These are phyloP conservation scores for Ailurus styani DNA, from an alignment of 2,113 vertebrate genomes.

Conservation along the genomic window DNA sequence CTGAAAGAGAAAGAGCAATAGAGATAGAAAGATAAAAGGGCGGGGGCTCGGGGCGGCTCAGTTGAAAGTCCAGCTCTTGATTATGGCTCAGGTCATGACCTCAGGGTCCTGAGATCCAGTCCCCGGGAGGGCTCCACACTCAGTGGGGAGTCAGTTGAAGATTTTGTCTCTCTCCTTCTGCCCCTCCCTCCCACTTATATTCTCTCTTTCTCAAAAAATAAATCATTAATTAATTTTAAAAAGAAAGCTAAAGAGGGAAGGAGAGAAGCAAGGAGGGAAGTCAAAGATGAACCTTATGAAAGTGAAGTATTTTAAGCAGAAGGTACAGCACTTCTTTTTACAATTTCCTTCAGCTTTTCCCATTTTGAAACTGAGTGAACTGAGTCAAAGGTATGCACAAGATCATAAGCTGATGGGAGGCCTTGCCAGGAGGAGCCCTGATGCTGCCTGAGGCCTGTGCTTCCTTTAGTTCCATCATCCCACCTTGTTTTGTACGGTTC, in stretches of 20 bases:
- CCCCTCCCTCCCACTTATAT: background rate
- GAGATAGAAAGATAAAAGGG: background rate
- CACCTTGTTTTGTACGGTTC: background rate
- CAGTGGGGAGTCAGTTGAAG: background rate
- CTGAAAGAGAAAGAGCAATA: background rate
- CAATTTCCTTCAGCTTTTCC: background rate
- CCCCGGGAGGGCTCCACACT: background rate
- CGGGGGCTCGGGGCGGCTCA: background rate
- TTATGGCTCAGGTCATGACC: background rate
- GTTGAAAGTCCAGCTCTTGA: background rate
- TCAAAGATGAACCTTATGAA: background rate
- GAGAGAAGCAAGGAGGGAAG: background rate
- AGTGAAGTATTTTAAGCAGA: background rate
- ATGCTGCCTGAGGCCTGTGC: background rate
- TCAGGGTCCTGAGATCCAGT: background rate
- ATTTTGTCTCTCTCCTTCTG: background rate
- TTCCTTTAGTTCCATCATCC: background rate
- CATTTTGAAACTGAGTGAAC: background rate
- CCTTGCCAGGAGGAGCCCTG: background rate
- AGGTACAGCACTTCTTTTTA: background rate
- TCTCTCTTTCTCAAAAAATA: background rate
- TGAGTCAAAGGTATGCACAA: background rate
- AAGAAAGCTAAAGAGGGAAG: background rate
- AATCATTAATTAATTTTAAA: background rate
- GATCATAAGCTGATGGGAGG: background rate